Conservation (phyloP, 2,113 vertebrate species). For the Ictidomys tridecemlineatus region DNA sequence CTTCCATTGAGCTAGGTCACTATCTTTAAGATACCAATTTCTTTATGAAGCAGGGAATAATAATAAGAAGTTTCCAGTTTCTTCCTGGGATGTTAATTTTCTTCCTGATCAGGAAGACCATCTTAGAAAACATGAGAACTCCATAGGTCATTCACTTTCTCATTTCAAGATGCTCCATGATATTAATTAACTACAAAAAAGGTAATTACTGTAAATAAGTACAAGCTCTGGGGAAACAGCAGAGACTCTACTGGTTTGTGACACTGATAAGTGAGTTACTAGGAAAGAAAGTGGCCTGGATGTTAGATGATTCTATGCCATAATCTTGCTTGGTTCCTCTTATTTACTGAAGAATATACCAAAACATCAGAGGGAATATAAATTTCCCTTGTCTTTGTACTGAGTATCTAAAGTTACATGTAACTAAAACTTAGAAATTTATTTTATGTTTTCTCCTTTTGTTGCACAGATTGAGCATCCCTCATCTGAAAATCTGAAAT, state of each 20-base stretch:
- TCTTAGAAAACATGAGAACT: conserved; percentile 1
- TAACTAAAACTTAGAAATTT: conserved; percentile 53
- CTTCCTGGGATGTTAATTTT: background rate
- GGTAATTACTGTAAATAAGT: background rate
- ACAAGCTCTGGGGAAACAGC: background rate
- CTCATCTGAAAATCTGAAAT: background rate
- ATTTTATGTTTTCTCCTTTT: conserved; percentile 35
- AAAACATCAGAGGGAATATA: background rate
- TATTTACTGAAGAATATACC: background rate
- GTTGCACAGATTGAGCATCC: background rate
- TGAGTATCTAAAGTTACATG: background rate
- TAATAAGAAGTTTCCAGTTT: background rate
- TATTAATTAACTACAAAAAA: background rate
- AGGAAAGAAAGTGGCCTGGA: conserved; percentile 32
- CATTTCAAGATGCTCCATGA: background rate
- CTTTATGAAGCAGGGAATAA: background rate
- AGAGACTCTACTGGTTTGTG: background rate
- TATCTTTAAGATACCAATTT: background rate
- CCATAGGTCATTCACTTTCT: background rate
- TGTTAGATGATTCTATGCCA: background rate
- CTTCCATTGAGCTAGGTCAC: background rate
- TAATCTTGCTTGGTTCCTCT: conserved; percentile 1
- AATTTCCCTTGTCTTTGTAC: background rate
- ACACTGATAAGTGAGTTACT: background rate
- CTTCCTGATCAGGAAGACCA: background rate